Percentiles rank a stretch among this genome's conserved stretches.
phyloP scores from a whole-genome alignment of 2,888 invertebrate genomes.

The Campoletis raptor region DNA sequence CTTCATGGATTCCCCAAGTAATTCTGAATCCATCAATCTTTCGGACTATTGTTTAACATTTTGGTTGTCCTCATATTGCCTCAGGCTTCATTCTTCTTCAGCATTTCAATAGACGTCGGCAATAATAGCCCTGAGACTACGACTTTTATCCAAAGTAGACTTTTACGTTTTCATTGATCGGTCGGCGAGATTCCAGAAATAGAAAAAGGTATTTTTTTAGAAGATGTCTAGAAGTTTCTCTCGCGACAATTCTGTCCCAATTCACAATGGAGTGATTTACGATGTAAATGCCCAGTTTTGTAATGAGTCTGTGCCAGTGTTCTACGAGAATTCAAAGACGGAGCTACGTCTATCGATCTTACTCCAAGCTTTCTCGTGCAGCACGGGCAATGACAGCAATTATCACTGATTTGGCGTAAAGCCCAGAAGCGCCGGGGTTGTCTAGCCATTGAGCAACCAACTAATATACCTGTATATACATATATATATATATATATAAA shows the following conservation, averaged over 20 bases:
- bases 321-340: slow-evolving; percentile 33
- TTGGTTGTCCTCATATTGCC: neutral
- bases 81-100: neutral
- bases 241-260: neutral
- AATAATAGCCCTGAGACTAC: neutral
- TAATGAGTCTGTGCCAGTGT: slow-evolving; percentile 31
- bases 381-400: slow-evolving; percentile 71
- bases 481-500: neutral
- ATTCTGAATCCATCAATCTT: neutral
- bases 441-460: slow-evolving; percentile 25
- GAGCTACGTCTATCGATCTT: slow-evolving; percentile 62
- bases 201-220: neutral
- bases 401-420: slow-evolving; percentile 72
- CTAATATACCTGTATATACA: neutral
- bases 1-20: neutral
- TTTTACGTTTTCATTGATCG: neutral
- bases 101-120: neutral
- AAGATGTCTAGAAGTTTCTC: neutral
- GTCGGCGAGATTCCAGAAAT: neutral
- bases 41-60: neutral
- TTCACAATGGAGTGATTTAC: slow-evolving; percentile 41
- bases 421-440: slow-evolving; percentile 47
- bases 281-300: slow-evolving; percentile 50
- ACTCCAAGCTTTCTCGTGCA: slow-evolving; percentile 56
- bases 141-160: neutral